These are phyloP conservation scores for Notarius quadriscutis DNA, from an alignment of 2,113 vertebrate species.

Conservation along the genomic window DNA sequence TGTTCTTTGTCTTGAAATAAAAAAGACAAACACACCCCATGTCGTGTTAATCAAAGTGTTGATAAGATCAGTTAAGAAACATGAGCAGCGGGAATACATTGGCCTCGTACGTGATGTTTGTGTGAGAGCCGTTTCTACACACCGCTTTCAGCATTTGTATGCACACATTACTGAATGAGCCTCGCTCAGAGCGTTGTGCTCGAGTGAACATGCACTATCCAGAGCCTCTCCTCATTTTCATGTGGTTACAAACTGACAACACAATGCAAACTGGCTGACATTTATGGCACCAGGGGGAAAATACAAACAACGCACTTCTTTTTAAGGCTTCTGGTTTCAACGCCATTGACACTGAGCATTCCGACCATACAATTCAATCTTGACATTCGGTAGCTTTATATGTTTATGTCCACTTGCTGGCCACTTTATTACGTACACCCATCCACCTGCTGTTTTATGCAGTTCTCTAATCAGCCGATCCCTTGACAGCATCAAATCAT, in stretches of 20 bases:
- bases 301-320: slow-evolving; percentile 21
- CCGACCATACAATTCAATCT: background rate
- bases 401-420: background rate
- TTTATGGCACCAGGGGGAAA: slow-evolving; percentile 7
- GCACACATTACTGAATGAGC: slow-evolving; percentile 1
- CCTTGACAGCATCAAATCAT: too few relatives aligned
- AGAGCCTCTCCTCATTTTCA: slow-evolving; percentile 9
- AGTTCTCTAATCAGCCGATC: too few relatives aligned
- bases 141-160: background rate
- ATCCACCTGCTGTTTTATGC: too few relatives aligned
- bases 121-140: background rate
- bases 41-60: background rate
- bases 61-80: background rate
- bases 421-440: background rate
- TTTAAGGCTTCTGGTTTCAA: background rate
- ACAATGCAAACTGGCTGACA: slow-evolving; percentile 26
- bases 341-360: background rate
- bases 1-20: background rate
- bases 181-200: background rate
- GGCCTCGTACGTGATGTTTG: background rate
- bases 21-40: background rate
- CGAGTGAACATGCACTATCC: slow-evolving; percentile 19
- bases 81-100: background rate
- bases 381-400: background rate
- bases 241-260: slow-evolving; percentile 34